Evolutionary conservation across 2,113 vertebrate species (phyloP).

Genomic region (Pavo muticus): DNA sequence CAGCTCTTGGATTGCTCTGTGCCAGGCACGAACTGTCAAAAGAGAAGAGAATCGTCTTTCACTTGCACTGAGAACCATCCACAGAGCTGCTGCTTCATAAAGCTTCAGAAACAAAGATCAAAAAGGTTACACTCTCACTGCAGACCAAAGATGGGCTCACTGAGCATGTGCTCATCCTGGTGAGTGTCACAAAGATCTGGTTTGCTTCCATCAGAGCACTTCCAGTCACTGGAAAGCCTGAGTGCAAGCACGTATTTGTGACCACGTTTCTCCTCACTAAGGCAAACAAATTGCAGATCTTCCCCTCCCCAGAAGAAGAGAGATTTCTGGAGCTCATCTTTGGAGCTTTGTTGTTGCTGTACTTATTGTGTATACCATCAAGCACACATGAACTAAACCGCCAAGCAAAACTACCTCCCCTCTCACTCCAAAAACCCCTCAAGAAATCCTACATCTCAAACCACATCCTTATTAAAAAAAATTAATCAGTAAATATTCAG

Average conservation of each 20-base stretch:
- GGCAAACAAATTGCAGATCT: neutral
- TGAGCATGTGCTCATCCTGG: fast-evolving
- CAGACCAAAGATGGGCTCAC: neutral
- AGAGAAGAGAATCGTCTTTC: neutral
- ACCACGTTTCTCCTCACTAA: neutral
- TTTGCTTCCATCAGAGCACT: neutral
- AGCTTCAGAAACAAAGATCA: neutral
- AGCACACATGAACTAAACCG: slow-evolving; percentile 18
- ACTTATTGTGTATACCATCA: neutral
- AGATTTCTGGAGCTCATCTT: slow-evolving; percentile 13
- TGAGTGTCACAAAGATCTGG: neutral
- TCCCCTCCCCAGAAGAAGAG: neutral
- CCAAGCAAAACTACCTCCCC: neutral
- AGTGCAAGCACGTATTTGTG: neutral
- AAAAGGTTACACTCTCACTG: neutral
- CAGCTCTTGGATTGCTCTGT: neutral
- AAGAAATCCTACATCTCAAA: slow-evolving; percentile 42
- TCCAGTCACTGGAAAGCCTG: neutral
- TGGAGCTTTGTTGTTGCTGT: neutral
- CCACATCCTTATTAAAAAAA: slow-evolving; percentile 66
- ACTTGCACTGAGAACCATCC: neutral
- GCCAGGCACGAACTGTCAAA: neutral
- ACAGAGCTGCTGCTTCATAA: neutral
- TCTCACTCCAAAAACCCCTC: neutral
- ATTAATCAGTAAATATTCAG: slow-evolving; percentile 58